These are phyloP conservation scores for Acanthopagrus latus DNA, from an alignment of 2,797 vertebrate genomes.

Conservation along the genomic window DNA sequence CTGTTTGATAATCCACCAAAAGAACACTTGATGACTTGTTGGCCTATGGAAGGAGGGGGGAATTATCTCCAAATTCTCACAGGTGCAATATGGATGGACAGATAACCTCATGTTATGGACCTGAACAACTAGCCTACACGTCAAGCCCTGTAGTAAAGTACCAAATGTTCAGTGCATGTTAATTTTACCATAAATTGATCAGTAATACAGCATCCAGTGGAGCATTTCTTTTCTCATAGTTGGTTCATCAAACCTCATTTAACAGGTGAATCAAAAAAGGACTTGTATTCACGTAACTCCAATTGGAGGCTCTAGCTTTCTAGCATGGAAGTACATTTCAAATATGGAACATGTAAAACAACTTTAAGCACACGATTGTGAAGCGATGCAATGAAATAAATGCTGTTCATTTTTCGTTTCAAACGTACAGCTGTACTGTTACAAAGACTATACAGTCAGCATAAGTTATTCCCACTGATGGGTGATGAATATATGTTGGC, in stretches of 20 bases:
- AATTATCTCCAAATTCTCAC: not conserved
- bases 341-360: not conserved
- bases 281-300: not conserved
- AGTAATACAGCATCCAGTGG: not conserved
- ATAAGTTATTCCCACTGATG: slow-evolving; percentile 31
- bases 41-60: not conserved
- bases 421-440: not conserved
- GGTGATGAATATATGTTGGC: slow-evolving; percentile 42
- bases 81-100: not conserved
- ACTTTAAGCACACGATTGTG: not conserved
- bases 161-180: not conserved
- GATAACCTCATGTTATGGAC: not conserved
- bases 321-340: not conserved
- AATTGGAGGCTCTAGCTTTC: not conserved
- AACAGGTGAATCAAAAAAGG: not conserved
- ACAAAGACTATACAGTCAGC: slow-evolving; percentile 35
- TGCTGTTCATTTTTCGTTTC: slow-evolving; percentile 5
- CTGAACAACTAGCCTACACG: not conserved
- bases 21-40: not conserved
- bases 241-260: not conserved
- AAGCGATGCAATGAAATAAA: not conserved
- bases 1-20: not conserved
- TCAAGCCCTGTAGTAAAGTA: not conserved
- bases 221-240: not conserved
- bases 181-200: too few species aligned